Percentiles rank a stretch among this genome's conserved stretches.
Conservation (phyloP, 2,113 vertebrate genomes). For the Dasypus novemcinctus region DNA sequence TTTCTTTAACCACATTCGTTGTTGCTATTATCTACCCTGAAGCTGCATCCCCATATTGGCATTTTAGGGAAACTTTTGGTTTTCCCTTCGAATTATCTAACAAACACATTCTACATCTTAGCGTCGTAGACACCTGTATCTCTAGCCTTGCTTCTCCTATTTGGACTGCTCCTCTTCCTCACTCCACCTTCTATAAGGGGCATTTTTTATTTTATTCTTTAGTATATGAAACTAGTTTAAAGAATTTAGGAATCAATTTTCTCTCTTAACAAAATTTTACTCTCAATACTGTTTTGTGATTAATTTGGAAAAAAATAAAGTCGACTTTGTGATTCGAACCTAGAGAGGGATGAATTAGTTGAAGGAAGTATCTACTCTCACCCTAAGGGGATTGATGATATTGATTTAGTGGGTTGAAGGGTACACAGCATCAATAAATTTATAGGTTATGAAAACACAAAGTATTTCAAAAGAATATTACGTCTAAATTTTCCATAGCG, state of each 20-base stretch:
- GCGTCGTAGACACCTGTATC: background rate
- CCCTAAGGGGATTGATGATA: background rate
- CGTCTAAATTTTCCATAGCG: conserved; percentile 7
- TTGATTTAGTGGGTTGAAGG: background rate
- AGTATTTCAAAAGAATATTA: conserved; percentile 16
- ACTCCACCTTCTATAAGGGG: background rate
- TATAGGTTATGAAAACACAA: background rate
- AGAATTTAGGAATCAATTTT: background rate
- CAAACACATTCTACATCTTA: background rate
- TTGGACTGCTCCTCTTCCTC: background rate
- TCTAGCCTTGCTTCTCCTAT: background rate
- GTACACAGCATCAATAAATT: background rate
- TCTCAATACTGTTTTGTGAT: background rate
- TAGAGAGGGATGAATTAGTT: background rate
- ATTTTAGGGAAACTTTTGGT: background rate
- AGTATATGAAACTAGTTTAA: background rate
- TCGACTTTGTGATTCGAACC: background rate
- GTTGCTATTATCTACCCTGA: background rate
- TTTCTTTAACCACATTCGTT: background rate
- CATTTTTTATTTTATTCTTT: background rate
- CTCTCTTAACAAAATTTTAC: background rate
- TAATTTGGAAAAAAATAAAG: background rate
- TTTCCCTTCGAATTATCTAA: background rate
- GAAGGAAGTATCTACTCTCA: background rate
- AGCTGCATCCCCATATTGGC: background rate